Percentiles rank a stretch among this genome's conserved stretches.
Conservation (phyloP, 2,888 invertebrate genomes). For the Lycia hirtaria region DNA sequence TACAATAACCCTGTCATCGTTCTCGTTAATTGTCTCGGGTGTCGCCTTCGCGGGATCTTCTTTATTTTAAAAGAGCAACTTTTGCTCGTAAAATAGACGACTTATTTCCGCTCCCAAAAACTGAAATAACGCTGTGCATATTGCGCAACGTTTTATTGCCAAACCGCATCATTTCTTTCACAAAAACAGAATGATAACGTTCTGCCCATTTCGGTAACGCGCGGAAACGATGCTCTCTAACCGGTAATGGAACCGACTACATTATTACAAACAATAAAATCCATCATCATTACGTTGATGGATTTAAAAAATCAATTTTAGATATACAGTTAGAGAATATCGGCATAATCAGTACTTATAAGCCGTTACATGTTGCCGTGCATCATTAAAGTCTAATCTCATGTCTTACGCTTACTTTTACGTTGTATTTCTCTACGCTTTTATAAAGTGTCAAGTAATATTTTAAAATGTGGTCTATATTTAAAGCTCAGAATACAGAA, state of each 20-base stretch:
- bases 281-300: conserved; percentile 71
- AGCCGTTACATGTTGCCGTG: conserved; percentile 53
- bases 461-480: conserved; percentile 6
- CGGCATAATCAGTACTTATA: conserved; percentile 53
- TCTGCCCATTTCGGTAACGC: conserved; percentile 69
- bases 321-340: conserved; percentile 70
- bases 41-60: conserved; percentile 60
- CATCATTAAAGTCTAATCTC: conserved; percentile 32
- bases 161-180: conserved; percentile 64
- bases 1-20: conserved; percentile 80
- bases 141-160: conserved; percentile 64
- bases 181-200: conserved; percentile 68
- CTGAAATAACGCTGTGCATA: conserved; percentile 51
- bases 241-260: conserved; percentile 67
- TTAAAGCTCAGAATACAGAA: too few species aligned
- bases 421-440: neutral
- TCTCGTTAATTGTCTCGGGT: conserved; percentile 76
- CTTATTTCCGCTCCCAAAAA: conserved; percentile 60
- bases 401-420: conserved; percentile 19
- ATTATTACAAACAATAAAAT: conserved; percentile 78
- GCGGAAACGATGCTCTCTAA: conserved; percentile 67
- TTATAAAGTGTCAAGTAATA: conserved; percentile 1
- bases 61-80: conserved; percentile 61
- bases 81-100: conserved; percentile 66
- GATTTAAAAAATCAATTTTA: conserved; percentile 76